Evolutionary conservation across 2,797 vertebrate species (phyloP), one percentile per base, ranked within the genome.

Genomic region (Emys orbicularis): DNA sequence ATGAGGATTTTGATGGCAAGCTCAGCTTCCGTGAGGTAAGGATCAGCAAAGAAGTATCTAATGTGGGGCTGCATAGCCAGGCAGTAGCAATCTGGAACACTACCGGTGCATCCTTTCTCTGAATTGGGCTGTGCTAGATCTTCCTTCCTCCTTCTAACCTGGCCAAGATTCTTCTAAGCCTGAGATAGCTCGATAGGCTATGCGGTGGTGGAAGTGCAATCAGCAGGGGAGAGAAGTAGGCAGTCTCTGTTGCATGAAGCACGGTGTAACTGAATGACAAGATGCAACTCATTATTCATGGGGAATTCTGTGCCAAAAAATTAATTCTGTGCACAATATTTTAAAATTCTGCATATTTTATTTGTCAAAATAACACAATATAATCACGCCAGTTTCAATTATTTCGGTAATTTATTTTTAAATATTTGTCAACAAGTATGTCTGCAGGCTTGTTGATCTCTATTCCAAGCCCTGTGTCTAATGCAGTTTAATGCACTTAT

Each of bases 1-100:
- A 99, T 77, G 98, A 99, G 96, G 98, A 99, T 95, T 98, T 98
- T 5, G 98, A 99, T 13, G 98, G 97, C 83, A 98, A 98, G 92
- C 98, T 99, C 83, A 98, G 98, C 95, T 98, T 98, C 92, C 97
- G 98, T 53, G 98, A 99, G 98, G 98, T 98, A 95, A 90, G 89
- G 16, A 1, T 68, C 52, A 81, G 59, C 44, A 27, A 5, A 8
- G 50, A 29, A 83, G 21, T 82, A 82, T 15, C 1, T 47, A 41
- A 82, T n/a, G 18, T 31, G 79, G 31, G 80, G 79, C 29, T n/a
- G 50, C 68, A 41, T 72, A 72, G n/a, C 68, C 68, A 85, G 37
- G 21, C 34, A 82, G 65, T 86, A 56, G 56, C 12, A 79, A 57
- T 29, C 41, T 49, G 87, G 65, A 81, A 85, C 31, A 44, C n/a